These are phyloP conservation scores for Poecilia wingei DNA, from an alignment of 2,797 vertebrate species.

Conservation along the genomic window DNA sequence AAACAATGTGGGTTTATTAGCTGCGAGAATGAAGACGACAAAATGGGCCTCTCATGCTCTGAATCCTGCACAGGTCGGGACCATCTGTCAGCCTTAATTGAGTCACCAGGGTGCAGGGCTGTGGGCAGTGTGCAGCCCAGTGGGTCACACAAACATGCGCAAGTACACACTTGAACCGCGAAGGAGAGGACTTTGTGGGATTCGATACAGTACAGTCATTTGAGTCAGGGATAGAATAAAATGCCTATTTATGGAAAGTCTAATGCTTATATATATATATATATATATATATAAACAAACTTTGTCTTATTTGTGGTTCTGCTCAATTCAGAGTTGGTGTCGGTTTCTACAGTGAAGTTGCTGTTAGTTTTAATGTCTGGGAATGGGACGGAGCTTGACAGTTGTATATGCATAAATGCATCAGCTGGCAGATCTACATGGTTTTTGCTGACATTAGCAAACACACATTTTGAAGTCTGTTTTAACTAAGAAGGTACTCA, in stretches of 20 bases:
- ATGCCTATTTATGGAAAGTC: slow-evolving; percentile 53
- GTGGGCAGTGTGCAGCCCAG: slow-evolving; percentile 62
- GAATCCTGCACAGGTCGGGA: slow-evolving; percentile 79
- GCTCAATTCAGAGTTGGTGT: slow-evolving; percentile 26
- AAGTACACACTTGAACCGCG: slow-evolving; percentile 45
- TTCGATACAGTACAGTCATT: slow-evolving; percentile 36
- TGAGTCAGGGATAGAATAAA: slow-evolving; percentile 39
- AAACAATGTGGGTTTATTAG: slow-evolving; percentile 82
- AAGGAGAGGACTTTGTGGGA: slow-evolving; percentile 43
- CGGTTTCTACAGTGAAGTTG: slow-evolving; percentile 35
- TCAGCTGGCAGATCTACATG: slow-evolving; percentile 45
- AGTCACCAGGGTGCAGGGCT: slow-evolving; percentile 77
- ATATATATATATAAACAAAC: slow-evolving; percentile 18
- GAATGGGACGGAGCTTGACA: slow-evolving; percentile 42
- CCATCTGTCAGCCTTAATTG: slow-evolving; percentile 83
- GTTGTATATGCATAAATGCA: slow-evolving; percentile 15
- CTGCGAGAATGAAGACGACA: slow-evolving; percentile 69
- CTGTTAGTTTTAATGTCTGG: slow-evolving; percentile 31
- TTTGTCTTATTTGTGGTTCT: slow-evolving; percentile 30
- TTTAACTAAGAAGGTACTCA: slow-evolving; percentile 32
- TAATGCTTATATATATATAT: not conserved
- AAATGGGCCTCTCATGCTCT: slow-evolving; percentile 80
- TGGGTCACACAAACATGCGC: slow-evolving; percentile 66
- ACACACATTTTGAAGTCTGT: not conserved
- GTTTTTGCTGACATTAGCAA: slow-evolving; percentile 67